Conservation (phyloP, 2,888 invertebrate genomes). For the Belgica antarctica region DNA sequence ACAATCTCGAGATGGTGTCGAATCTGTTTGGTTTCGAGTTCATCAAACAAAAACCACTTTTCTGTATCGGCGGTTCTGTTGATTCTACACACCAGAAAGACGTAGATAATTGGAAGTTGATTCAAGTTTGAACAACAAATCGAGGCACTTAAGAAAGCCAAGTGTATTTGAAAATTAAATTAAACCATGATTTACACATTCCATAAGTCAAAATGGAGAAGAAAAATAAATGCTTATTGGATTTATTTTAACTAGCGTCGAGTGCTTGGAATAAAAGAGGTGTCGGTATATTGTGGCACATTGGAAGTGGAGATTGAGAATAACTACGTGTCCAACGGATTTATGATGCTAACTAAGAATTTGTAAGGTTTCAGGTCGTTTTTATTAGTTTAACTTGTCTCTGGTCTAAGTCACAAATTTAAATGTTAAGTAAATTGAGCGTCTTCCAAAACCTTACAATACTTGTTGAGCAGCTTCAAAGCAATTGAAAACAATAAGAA, state of each 20-base stretch:
- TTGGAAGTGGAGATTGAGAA: no score
- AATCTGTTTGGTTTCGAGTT: slow-evolving; percentile 21
- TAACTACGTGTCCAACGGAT: no score
- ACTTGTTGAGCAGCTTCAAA: no score
- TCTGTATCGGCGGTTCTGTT: slow-evolving; percentile 23
- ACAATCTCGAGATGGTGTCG: slow-evolving; percentile 27
- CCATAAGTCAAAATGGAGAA: neutral
- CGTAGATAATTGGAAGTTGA: slow-evolving; percentile 31
- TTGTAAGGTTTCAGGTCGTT: no score
- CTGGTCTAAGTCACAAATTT: no score
- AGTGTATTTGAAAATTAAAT: slow-evolving; percentile 22
- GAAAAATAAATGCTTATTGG: slow-evolving; percentile 11
- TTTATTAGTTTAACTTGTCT: no score
- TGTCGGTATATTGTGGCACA: no score
- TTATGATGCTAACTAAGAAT: no score
- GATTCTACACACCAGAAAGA: slow-evolving; percentile 18
- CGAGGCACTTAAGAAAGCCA: slow-evolving; percentile 24
- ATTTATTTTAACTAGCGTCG: slow-evolving; percentile 9
- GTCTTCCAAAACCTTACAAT: no score
- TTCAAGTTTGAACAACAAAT: slow-evolving; percentile 30
- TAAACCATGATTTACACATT: slow-evolving; percentile 28
- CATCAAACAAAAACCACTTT: slow-evolving; percentile 27
- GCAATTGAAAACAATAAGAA: no score
- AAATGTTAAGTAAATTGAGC: no score
- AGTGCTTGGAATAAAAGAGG: neutral